These are phyloP conservation scores for human (Homo sapiens) DNA, from an alignment of 2,113 vertebrate species.

Conservation along the genomic window GRCh38 chrX:138500001-138500500, in stretches of 20 bases:
- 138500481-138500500: conserved; percentile 59
- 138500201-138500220: conserved; percentile 21
- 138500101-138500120: background rate
- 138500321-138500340: conserved; percentile 13
- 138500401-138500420: conserved; percentile 55
- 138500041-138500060: background rate
- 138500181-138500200: background rate
- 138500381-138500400: conserved; percentile 35
- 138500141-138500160: background rate
- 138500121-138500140: background rate
- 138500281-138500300: conserved; percentile 9
- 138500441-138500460: conserved; percentile 24
- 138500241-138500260: background rate
- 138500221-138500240: background rate
- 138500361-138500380: conserved; percentile 30
- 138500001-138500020: background rate
- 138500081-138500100: background rate
- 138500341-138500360: conserved; percentile 8
- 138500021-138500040: background rate
- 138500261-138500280: conserved; percentile 10
- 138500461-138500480: conserved; percentile 56
- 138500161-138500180: background rate
- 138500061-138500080: background rate
- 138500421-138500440: conserved; percentile 67
- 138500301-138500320: conserved; percentile 9